Percentiles rank a stretch among this genome's conserved stretches.
Evolutionary conservation across 2,113 vertebrate species (phyloP).

Genomic region (Stomatorhinus ivindoensis): DNA sequence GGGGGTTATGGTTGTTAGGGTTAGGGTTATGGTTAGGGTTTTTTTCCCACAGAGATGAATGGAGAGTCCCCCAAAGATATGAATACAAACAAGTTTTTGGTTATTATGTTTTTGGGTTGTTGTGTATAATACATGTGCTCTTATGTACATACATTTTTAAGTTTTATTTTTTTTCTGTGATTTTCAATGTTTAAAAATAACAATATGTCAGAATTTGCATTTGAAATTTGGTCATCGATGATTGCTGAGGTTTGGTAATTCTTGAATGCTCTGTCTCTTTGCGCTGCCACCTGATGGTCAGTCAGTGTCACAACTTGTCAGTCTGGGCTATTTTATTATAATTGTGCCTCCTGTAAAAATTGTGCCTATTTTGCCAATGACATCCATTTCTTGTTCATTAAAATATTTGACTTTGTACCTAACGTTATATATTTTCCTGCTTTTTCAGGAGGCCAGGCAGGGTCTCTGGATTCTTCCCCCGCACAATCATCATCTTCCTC

Average conservation of each 20-base stretch:
- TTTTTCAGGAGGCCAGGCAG: slow-evolving; percentile 53
- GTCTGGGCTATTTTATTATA: not conserved
- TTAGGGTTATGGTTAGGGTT: not conserved
- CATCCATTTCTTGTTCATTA: not conserved
- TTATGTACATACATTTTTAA: not conserved
- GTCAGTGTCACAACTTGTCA: slow-evolving; percentile 9
- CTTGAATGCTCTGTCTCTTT: slow-evolving; percentile 20
- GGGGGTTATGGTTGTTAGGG: not conserved
- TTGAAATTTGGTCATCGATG: not conserved
- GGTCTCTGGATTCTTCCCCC: slow-evolving; percentile 55
- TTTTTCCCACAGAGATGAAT: not conserved
- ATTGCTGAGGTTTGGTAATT: not conserved
- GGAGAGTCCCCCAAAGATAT: not conserved
- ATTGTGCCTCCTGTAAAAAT: not conserved
- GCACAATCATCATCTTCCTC: slow-evolving; percentile 49
- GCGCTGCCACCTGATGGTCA: slow-evolving; percentile 46
- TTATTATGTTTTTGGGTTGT: not conserved
- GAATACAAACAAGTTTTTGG: not conserved
- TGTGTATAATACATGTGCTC: not conserved
- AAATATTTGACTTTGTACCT: not conserved
- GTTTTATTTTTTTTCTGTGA: not conserved
- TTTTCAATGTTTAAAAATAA: not conserved
- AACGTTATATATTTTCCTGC: not conserved
- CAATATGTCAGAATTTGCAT: not conserved
- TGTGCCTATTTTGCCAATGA: not conserved